Base-by-base conservation (phyloP, 1,140 invertebrate species). In the Sesamia nonagrioides region DNA sequence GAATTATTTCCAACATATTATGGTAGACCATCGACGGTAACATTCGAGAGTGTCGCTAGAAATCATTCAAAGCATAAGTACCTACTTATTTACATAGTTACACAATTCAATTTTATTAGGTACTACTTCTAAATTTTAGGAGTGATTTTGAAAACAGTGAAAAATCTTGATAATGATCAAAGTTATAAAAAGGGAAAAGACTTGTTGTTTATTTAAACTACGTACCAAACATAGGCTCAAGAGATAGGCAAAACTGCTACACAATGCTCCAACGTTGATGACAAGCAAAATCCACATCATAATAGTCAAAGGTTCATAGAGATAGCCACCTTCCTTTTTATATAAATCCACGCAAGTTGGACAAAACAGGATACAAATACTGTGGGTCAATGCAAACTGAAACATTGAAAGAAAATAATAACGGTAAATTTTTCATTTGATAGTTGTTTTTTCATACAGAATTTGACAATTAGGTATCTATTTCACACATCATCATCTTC, bases 191-290 rank as follows among this genome's bases (percentile, higher is more conserved):
- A 17, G 2, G 17, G n/a, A 52, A 52, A 17, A 17, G 17, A 17
- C 1, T 17, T 9, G n/a, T 52, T 7, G 8, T 56, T 21, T 27
- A 56, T 8, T 2, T 56, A 27, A 9, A 56, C 11, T 42, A 56
- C 80, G 77, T 82, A 88, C 84, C 81, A 56, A 78, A 72, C 83
- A 84, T 21, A 89, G 77, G 18, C 84, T 80, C 13, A 87, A 54
- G 2, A 88, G 37, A 48, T 82, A 85, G 18, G 66, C 69, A 71
- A 87, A 86, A 21, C 78, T 58, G 66, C 81, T 78, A 8, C 78
- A 48, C 6, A 85, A 61, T 33, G 83, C 50, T 15, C 78, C 37
- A n/a, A 87, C 35, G 63, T 87, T 77, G 40, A 52, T 52, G 8
- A 56, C 9, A 54, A 88, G 84, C 11, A 87, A 58, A 8, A 82